Percentiles rank a stretch among this genome's conserved stretches.
These are phyloP conservation scores for Apodemia mormo DNA, from an alignment of 2,888 invertebrate genomes.

Conservation along the genomic window DNA sequence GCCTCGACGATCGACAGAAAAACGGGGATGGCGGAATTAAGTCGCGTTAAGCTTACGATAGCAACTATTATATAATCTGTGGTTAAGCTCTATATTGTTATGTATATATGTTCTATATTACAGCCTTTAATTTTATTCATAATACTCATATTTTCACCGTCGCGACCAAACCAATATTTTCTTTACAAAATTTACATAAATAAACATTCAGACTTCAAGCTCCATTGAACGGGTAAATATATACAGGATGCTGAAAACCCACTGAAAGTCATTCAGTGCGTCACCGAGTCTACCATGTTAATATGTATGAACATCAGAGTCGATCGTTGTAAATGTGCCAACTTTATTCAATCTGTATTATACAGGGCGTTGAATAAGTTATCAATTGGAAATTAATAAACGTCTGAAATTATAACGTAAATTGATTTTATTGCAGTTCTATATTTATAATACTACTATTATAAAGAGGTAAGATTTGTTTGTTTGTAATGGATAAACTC, in stretches of 20 bases:
- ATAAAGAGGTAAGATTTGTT: too few species aligned
- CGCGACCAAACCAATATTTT: neutral
- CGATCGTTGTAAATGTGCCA: constrained; percentile 43
- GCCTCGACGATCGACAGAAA: too few species aligned
- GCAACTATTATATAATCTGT: too few species aligned
- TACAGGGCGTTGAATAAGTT: constrained; percentile 44
- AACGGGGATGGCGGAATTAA: too few species aligned
- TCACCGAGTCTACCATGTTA: constrained; percentile 53
- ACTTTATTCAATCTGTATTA: constrained; percentile 44
- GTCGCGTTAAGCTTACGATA: too few species aligned
- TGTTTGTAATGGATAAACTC: too few species aligned
- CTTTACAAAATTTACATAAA: neutral
- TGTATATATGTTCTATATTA: too few species aligned
- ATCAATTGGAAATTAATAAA: constrained; percentile 45
- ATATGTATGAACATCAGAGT: constrained; percentile 58
- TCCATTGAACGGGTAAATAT: constrained; percentile 43
- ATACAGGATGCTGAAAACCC: constrained; percentile 47
- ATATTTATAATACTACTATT: neutral
- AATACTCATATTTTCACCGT: constrained; percentile 37
- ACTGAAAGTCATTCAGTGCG: constrained; percentile 52
- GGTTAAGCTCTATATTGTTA: too few species aligned
- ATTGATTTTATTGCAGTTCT: neutral
- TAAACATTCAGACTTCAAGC: constrained; percentile 25
- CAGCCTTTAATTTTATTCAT: too few species aligned
- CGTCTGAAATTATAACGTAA: constrained; percentile 20